Percentiles rank a stretch among this genome's conserved stretches.
phyloP scores from a whole-genome alignment of 2,888 invertebrate genomes.

The Trachelus troglodyta region DNA sequence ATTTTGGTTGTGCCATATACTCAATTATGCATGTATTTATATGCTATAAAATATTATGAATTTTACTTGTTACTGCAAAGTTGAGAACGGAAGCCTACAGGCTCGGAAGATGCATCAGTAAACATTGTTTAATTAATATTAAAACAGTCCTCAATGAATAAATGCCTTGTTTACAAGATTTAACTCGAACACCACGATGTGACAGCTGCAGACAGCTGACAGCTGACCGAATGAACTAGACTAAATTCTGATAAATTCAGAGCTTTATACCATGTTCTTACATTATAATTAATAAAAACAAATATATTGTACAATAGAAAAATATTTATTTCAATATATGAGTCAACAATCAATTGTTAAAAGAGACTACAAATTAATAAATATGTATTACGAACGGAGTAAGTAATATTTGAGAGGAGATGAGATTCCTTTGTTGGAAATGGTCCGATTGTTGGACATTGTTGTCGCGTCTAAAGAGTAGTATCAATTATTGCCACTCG shows the following conservation, averaged over 20 bases:
- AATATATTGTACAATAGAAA: not conserved
- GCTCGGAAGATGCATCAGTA: conserved; percentile 46
- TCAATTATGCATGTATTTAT: conserved; percentile 1
- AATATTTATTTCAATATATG: not conserved
- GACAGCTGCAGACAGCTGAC: not conserved
- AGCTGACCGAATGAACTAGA: not conserved
- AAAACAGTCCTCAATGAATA: not conserved
- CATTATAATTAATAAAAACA: not conserved
- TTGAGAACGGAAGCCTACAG: conserved; percentile 53
- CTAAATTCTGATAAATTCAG: not conserved
- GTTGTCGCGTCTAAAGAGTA: not conserved
- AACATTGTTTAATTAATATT: conserved; percentile 45
- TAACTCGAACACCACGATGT: not conserved
- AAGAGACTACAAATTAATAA: not conserved
- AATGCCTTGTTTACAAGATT: not conserved
- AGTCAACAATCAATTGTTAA: not conserved
- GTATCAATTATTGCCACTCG: too few relatives aligned
- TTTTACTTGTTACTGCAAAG: conserved; percentile 47
- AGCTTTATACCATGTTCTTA: not conserved
- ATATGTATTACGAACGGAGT: not conserved
- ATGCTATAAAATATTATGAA: conserved; percentile 12
- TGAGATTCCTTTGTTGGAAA: too few relatives aligned
- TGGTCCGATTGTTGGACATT: too few relatives aligned
- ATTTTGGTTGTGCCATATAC: not conserved
- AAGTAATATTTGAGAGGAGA: too few relatives aligned